Percentiles rank a stretch among this genome's conserved stretches.
Evolutionary conservation across 2,113 vertebrate genomes (phyloP).

Genomic region (Erinaceus europaeus): DNA sequence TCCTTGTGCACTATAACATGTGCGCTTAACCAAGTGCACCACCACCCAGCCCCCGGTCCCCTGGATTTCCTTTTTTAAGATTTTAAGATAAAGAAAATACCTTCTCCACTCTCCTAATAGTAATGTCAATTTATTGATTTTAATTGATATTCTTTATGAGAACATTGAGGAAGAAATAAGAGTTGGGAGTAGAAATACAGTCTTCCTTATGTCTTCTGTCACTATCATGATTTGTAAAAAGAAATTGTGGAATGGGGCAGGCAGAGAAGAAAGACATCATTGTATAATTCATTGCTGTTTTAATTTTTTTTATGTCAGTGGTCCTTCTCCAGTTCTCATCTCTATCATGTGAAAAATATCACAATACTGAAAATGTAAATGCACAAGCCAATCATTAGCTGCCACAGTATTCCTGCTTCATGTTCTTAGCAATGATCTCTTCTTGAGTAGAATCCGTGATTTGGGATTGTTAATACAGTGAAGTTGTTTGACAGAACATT

Average conservation of each 20-base stretch:
- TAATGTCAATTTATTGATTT: neutral
- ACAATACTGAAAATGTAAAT: neutral
- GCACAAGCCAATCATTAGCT: neutral
- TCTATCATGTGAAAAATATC: neutral
- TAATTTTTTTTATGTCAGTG: neutral
- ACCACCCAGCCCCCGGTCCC: no score
- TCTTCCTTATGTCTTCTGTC: neutral
- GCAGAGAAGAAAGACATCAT: neutral
- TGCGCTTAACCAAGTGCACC: no score
- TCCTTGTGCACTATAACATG: no score
- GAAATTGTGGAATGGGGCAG: neutral
- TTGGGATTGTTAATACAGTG: neutral
- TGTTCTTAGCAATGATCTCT: neutral
- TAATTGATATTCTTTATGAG: neutral
- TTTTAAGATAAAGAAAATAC: neutral
- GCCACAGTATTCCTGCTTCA: neutral
- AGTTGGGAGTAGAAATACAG: neutral
- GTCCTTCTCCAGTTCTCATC: neutral
- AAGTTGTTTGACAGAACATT: constrained; percentile 28
- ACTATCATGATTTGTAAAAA: neutral
- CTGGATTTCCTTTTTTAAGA: constrained; percentile 12
- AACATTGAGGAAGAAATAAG: neutral
- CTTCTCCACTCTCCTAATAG: neutral
- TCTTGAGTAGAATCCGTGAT: constrained; percentile 22
- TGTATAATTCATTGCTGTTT: neutral